Conservation (phyloP, 1,140 invertebrate species). For the Orchestia grillus region DNA sequence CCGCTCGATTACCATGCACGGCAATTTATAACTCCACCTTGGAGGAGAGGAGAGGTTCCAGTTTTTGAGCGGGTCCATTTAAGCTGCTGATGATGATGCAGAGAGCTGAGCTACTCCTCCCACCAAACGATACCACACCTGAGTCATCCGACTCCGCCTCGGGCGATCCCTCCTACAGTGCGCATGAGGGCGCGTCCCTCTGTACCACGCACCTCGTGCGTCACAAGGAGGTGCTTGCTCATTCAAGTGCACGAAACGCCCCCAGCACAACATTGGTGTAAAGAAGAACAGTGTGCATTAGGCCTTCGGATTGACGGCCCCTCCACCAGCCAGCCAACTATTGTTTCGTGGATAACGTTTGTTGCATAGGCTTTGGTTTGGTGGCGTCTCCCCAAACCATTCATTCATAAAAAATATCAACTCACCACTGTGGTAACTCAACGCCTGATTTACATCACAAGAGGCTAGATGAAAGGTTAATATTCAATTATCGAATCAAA, state of each 20-base stretch:
- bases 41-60: neutral
- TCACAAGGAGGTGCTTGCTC: too few relatives aligned
- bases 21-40: slow-evolving; percentile 5
- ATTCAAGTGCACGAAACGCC: neutral
- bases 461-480: too few relatives aligned
- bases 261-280: neutral
- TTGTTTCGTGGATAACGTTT: too few relatives aligned
- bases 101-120: slow-evolving; percentile 10
- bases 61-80: slow-evolving; percentile 30
- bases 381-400: too few relatives aligned
- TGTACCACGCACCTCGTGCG: neutral
- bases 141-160: slow-evolving; percentile 13
- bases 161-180: neutral
- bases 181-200: neutral
- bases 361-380: too few relatives aligned
- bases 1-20: slow-evolving; percentile 14
- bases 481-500: too few relatives aligned
- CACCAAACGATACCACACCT: slow-evolving; percentile 2
- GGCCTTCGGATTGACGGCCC: too few relatives aligned
- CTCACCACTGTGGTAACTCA: too few relatives aligned
- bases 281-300: too few relatives aligned
- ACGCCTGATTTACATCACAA: too few relatives aligned
- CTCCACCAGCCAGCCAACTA: too few relatives aligned
- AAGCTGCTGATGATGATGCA: slow-evolving; percentile 3
- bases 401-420: too few relatives aligned